Evolutionary conservation across 30 jellyfish, hydroid and myxozoan species (phyloP), one percentile per base, ranked within the genome.

Genomic region (Kudoa iwatai): DNA sequence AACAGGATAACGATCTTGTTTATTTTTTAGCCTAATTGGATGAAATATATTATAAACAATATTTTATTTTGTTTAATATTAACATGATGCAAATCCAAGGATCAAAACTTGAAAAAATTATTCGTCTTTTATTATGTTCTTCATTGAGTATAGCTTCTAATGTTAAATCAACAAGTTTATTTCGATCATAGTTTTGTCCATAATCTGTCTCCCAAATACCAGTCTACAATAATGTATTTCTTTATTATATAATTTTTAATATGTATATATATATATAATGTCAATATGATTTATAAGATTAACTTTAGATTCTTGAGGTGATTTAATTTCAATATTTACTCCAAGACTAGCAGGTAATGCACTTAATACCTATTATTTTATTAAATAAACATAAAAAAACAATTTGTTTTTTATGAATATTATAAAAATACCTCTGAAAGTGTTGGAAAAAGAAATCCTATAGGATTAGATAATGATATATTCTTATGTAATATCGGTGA

Each of bases 171-270:
- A 57, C 84, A 7, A 65, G 34, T 23, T 23, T 40, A 28, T 52
- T 45, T 32, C 54, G 46, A 23, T 52, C 58, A 2, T 6, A 28
- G 13, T 28, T 6, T 28, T 45, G 44, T 11, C 15, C 43, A 32
- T 17, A 31, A n/a, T 47, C 62, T 20, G 63, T 43, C 44, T 65
- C 88, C 83, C 84, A 58, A 45, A 11, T 23, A 4, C 84, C 84
- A 28, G 35, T 48, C 83, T 64, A 4, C 7, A 49, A 35, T 17
- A 25, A 48, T 26, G 35, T n/a, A n/a, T n/a, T n/a, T n/a, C n/a
- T n/a, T n/a, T n/a, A n/a, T n/a, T n/a, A n/a, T n/a, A n/a, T n/a
- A n/a, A n/a, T n/a, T n/a, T n/a, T n/a, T n/a, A n/a, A n/a, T n/a
- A n/a, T n/a, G n/a, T n/a, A n/a, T n/a, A n/a, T n/a, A n/a, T n/a